phyloP scores from a whole-genome alignment of 2,113 vertebrate genomes.

The Python bivittatus region DNA sequence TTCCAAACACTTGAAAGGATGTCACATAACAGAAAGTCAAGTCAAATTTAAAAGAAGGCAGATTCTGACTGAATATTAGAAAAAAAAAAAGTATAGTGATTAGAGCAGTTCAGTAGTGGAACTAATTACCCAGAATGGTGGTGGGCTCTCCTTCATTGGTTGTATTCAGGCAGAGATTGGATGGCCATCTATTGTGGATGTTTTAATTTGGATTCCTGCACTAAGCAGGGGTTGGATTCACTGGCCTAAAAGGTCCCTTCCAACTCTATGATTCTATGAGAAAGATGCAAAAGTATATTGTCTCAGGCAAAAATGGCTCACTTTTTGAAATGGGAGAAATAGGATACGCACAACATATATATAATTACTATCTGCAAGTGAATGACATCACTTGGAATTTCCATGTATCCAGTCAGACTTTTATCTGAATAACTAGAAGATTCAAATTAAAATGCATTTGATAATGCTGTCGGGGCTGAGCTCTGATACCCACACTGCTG shows the following conservation, averaged over 20 bases:
- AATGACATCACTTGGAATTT: neutral
- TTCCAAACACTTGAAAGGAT: neutral
- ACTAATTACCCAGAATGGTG: neutral
- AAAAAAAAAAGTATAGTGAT: neutral
- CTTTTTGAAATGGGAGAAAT: conserved; percentile 25
- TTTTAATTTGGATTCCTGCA: neutral
- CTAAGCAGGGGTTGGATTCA: neutral
- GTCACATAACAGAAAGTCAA: neutral
- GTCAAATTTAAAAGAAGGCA: neutral
- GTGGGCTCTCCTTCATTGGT: neutral
- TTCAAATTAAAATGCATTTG: neutral
- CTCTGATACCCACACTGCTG: neutral
- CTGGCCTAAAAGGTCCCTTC: neutral
- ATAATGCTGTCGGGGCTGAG: neutral
- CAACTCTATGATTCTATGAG: neutral
- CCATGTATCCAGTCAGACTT: neutral
- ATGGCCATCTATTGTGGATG: neutral
- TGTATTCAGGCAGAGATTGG: neutral
- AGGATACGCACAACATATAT: neutral
- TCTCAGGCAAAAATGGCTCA: neutral
- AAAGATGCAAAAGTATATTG: neutral
- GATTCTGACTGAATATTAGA: neutral
- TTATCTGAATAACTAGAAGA: neutral
- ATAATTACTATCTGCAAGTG: neutral
- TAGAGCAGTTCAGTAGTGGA: neutral